Percentiles rank a stretch among this genome's conserved stretches.
Evolutionary conservation across 53 echinoderm and acorn worm species (phyloP).

Genomic region (Temnopleurus reevesii): DNA sequence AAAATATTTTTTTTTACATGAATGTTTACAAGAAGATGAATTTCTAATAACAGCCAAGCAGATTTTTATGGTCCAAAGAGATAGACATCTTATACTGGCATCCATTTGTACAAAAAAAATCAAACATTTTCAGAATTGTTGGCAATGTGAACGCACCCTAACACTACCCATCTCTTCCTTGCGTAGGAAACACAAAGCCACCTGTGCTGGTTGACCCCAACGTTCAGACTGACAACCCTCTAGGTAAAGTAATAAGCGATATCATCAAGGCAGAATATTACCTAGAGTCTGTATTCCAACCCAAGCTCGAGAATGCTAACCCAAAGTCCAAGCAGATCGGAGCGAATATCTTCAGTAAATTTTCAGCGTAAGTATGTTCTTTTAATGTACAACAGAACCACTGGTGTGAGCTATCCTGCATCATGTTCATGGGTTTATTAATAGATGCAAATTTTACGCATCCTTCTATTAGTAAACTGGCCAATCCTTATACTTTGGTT

Average conservation of each 20-base stretch:
- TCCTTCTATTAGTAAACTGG: no score
- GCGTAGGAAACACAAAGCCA: slow-evolving; percentile 48
- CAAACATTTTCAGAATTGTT: no score
- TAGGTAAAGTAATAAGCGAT: slow-evolving; percentile 46
- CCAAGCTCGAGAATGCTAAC: slow-evolving; percentile 53
- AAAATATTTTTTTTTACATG: no score
- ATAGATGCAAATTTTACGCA: no score
- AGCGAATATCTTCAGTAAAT: slow-evolving; percentile 53
- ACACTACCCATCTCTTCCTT: not conserved
- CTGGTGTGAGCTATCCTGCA: no score
- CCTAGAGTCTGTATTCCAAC: slow-evolving; percentile 53
- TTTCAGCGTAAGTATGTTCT: slow-evolving; percentile 42
- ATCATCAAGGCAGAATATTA: slow-evolving; percentile 58
- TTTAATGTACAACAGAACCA: no score
- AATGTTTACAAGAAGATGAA: no score
- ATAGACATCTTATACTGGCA: no score
- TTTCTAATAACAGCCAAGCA: not conserved
- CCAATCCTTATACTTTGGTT: no score
- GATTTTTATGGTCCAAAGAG: no score
- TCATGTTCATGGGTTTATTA: no score
- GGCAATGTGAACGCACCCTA: not conserved
- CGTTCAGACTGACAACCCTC: slow-evolving; percentile 54
- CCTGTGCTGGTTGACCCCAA: slow-evolving; percentile 52
- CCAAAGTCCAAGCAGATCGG: slow-evolving; percentile 40
- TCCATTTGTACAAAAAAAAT: no score